These are phyloP conservation scores for Drosophila seclusa DNA, from an alignment of 2,888 invertebrate species.

Conservation along the genomic window DNA sequence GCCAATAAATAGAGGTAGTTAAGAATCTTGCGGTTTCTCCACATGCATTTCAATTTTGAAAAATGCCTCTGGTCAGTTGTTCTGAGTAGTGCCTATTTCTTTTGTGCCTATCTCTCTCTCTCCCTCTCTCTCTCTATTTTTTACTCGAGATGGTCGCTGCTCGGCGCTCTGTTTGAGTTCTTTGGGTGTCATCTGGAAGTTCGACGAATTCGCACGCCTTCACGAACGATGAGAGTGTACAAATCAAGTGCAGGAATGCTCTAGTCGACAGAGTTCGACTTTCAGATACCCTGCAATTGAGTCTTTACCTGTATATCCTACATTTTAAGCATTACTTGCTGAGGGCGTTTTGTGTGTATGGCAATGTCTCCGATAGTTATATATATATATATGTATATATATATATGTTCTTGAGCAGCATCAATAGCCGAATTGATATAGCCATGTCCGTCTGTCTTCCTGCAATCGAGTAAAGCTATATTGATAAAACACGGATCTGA, in stretches of 20 bases:
- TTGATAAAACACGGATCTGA: not conserved
- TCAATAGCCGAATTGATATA: not conserved
- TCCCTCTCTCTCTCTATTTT: not conserved
- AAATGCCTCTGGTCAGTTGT: constrained; percentile 54
- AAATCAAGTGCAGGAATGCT: constrained; percentile 22
- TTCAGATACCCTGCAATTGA: not conserved
- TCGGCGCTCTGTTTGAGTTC: not conserved
- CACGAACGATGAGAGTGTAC: constrained; percentile 32
- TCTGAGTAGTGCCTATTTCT: not conserved
- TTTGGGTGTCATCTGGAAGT: constrained; percentile 21
- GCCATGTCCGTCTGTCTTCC: not conserved
- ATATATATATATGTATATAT: not conserved
- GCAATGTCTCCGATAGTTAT: not conserved
- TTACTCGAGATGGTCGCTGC: not conserved
- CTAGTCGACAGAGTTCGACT: not conserved
- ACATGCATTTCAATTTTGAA: constrained; percentile 81
- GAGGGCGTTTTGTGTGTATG: not conserved
- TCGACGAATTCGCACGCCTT: constrained; percentile 54
- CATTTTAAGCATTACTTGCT: not conserved
- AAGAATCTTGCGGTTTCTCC: constrained; percentile 78
- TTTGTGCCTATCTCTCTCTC: not conserved
- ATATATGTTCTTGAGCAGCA: not conserved
- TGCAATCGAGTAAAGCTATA: not conserved
- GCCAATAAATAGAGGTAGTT: constrained; percentile 82
- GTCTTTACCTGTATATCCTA: not conserved